These are phyloP conservation scores for Setophaga kirtlandii DNA, from an alignment of 2,113 vertebrate genomes.

Conservation along the genomic window DNA sequence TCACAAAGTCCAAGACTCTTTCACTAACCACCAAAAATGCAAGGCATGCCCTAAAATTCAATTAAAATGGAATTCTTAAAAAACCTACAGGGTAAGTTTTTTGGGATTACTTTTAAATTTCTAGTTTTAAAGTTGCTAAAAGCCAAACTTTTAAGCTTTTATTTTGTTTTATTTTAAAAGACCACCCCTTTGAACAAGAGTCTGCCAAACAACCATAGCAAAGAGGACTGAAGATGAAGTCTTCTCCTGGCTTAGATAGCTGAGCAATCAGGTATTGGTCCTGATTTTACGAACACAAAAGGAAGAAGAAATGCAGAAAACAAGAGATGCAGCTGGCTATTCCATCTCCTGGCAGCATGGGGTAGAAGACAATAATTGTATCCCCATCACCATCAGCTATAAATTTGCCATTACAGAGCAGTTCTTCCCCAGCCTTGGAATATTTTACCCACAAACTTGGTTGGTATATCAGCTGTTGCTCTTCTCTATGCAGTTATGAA, in stretches of 20 bases:
- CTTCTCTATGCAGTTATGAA: neutral
- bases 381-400: neutral
- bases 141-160: neutral
- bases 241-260: neutral
- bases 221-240: neutral
- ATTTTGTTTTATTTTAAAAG: neutral
- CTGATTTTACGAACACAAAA: neutral
- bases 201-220: neutral
- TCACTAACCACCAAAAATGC: neutral
- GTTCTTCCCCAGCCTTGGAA: too few species aligned
- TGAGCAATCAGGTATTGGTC: neutral
- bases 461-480: neutral
- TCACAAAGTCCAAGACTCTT: neutral
- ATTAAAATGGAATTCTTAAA: neutral
- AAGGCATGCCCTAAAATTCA: neutral
- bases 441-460: neutral
- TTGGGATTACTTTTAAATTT: neutral
- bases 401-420: neutral
- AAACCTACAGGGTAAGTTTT: neutral
- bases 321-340: neutral
- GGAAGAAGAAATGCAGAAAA: neutral
- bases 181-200: neutral
- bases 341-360: neutral
- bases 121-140: neutral
- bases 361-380: neutral